Evolutionary conservation across 2,888 invertebrate species (phyloP).

Genomic region (Meiosimyza decipiens): DNA sequence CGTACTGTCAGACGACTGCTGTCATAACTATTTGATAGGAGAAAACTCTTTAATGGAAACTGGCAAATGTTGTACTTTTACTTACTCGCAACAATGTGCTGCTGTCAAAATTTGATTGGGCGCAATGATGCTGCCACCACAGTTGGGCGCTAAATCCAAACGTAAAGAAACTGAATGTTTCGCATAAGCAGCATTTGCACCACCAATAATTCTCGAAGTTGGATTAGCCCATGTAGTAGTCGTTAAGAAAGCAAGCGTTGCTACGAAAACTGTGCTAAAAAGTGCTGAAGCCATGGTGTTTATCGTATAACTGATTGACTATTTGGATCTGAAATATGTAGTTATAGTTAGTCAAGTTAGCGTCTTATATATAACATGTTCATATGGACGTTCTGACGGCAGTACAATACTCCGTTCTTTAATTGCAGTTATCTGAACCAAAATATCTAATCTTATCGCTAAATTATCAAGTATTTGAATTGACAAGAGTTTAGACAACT

Average conservation of each 20-base stretch:
- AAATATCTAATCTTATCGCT: conserved; percentile 9
- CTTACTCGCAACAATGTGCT: conserved; percentile 56
- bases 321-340: neutral
- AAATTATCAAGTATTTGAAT: too few relatives aligned
- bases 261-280: neutral
- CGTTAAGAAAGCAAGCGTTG: conserved; percentile 14
- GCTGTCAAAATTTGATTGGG: conserved; percentile 55
- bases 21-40: conserved; percentile 25
- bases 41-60: neutral
- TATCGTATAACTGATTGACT: neutral
- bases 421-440: neutral
- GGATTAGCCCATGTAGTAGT: conserved; percentile 37
- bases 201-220: conserved; percentile 56
- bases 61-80: neutral
- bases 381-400: too few relatives aligned
- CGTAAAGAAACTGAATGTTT: conserved; percentile 61
- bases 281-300: conserved; percentile 40
- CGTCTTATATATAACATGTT: too few relatives aligned
- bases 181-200: conserved; percentile 54
- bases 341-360: too few relatives aligned
- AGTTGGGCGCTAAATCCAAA: conserved; percentile 54
- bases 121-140: conserved; percentile 58
- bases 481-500: too few relatives aligned
- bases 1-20: conserved; percentile 50
- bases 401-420: too few relatives aligned